These are phyloP conservation scores for Heliconius hewitsoni DNA, from an alignment of 1,140 invertebrate species.

Conservation along the genomic window DNA sequence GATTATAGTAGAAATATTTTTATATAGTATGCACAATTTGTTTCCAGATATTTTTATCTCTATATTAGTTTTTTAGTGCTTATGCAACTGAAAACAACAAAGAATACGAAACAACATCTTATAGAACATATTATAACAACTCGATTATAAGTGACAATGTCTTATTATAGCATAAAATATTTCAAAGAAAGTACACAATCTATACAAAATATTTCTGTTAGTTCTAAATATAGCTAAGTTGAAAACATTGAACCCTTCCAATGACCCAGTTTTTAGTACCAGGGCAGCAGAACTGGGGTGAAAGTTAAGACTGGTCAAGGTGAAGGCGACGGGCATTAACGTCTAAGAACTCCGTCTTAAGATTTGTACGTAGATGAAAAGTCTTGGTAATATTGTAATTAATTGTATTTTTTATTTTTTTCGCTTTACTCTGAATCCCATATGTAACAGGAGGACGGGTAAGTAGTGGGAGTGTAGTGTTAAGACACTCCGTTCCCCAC, in stretches of 20 bases:
- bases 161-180: background rate
- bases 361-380: slow-evolving; percentile 43
- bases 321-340: slow-evolving; percentile 73
- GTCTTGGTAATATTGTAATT: background rate
- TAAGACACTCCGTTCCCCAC: too few species aligned
- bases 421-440: too few species aligned
- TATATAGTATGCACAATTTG: too few species aligned
- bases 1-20: too few species aligned
- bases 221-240: slow-evolving; percentile 17
- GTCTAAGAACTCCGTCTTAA: slow-evolving; percentile 75
- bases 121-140: too few species aligned
- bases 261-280: slow-evolving; percentile 49
- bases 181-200: background rate
- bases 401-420: slow-evolving; percentile 29
- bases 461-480: too few species aligned
- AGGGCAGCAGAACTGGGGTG: slow-evolving; percentile 64
- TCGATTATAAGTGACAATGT: too few species aligned
- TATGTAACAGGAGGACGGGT: too few species aligned
- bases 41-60: too few species aligned
- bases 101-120: too few species aligned
- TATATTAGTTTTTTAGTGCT: too few species aligned
- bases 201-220: background rate
- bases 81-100: too few species aligned
- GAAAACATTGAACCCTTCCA: slow-evolving; percentile 40
- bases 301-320: slow-evolving; percentile 78